Percentiles rank a stretch among this genome's conserved stretches.
phyloP scores from a whole-genome alignment of 2,888 invertebrate species.

The Lysandra bellargus region DNA sequence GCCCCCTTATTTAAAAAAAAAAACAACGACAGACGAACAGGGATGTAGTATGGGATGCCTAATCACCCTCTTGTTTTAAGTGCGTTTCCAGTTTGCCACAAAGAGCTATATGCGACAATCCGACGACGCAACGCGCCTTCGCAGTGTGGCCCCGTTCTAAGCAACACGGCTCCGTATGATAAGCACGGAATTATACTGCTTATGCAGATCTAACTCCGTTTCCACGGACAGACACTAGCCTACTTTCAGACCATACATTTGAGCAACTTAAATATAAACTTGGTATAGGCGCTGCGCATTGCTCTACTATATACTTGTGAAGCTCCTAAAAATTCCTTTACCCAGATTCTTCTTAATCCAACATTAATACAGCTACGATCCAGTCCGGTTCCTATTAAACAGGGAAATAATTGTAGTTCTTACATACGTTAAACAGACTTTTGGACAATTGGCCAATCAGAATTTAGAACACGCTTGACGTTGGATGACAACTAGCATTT shows the following conservation, averaged over 20 bases:
- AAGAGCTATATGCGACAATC: background rate
- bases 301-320: slow-evolving; percentile 1
- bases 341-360: background rate
- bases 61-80: no score
- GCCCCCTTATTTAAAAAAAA: no score
- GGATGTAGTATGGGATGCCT: no score
- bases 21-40: no score
- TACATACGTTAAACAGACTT: background rate
- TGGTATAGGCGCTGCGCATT: background rate
- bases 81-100: no score
- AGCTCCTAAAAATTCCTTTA: background rate
- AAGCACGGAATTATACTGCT: slow-evolving; percentile 39
- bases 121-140: background rate
- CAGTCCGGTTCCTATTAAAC: background rate
- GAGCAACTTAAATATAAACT: slow-evolving; percentile 21
- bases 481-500: no score
- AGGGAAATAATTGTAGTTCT: background rate
- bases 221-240: slow-evolving; percentile 32
- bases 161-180: slow-evolving; percentile 38
- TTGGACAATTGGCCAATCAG: no score
- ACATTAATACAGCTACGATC: background rate
- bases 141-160: background rate
- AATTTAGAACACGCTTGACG: no score
- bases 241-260: slow-evolving; percentile 34
- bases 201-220: slow-evolving; percentile 34